Evolutionary conservation across 1,140 invertebrate species (phyloP).

Genomic region (Charaxes varanes): DNA sequence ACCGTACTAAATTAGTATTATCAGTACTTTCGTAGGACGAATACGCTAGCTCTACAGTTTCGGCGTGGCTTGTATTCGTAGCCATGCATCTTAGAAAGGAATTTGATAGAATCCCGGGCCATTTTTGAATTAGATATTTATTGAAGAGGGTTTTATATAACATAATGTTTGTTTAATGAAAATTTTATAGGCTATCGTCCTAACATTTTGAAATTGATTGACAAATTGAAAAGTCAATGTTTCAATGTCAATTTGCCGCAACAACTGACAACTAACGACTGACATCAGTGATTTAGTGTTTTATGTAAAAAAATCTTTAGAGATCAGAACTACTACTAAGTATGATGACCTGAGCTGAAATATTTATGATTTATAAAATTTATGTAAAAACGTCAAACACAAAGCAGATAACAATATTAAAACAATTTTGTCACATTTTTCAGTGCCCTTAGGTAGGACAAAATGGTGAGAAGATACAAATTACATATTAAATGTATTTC

Average conservation of each 20-base stretch:
- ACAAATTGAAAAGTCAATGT: no score
- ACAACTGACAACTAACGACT: neutral
- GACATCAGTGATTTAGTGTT: no score
- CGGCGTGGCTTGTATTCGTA: constrained; percentile 22
- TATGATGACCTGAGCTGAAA: no score
- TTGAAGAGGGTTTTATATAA: constrained; percentile 31
- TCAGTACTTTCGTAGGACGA: constrained; percentile 63
- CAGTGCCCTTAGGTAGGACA: no score
- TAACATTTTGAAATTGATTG: constrained; percentile 21
- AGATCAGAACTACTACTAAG: no score
- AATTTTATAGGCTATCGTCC: constrained; percentile 26
- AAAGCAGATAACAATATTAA: no score
- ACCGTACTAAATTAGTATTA: constrained; percentile 25
- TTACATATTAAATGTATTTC: no score
- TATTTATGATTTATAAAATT: no score
- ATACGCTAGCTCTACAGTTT: constrained; percentile 63
- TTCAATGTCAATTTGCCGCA: neutral
- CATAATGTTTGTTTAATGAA: constrained; percentile 38
- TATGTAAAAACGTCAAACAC: no score
- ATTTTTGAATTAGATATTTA: constrained; percentile 22
- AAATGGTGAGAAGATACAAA: no score
- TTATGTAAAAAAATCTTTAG: no score
- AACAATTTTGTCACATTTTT: no score
- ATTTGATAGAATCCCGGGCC: constrained; percentile 15
- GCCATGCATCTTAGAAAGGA: neutral